These are phyloP conservation scores for Aphelinus atriplicis DNA, from an alignment of 1,140 invertebrate genomes.

Conservation along the genomic window DNA sequence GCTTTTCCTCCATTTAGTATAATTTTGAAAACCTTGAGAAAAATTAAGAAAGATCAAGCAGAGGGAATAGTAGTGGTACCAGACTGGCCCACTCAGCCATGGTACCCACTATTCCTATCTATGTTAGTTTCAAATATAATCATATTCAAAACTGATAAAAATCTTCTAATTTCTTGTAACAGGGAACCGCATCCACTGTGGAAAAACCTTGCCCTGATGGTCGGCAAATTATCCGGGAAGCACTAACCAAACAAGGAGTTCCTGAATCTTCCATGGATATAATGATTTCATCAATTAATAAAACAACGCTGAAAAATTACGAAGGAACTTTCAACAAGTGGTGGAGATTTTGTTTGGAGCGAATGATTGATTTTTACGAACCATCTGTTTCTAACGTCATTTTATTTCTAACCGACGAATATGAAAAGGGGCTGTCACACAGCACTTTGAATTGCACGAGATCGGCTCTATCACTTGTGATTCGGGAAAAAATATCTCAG, in stretches of 20 bases:
- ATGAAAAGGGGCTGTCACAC: conserved; percentile 14
- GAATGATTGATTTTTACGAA: conserved; percentile 18
- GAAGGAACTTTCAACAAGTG: conserved; percentile 45
- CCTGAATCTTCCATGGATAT: conserved; percentile 5
- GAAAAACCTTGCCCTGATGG: conserved; percentile 31
- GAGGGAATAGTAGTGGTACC: conserved; percentile 27
- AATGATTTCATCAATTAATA: conserved; percentile 19
- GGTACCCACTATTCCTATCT: conserved; percentile 24
- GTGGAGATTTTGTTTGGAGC: conserved; percentile 45
- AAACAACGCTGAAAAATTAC: conserved; percentile 43
- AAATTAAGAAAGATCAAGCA: conserved; percentile 21
- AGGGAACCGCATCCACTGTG: conserved; percentile 21
- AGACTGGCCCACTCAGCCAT: conserved; percentile 26
- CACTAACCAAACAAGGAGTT: not conserved
- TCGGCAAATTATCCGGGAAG: conserved; percentile 23
- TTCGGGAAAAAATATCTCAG: conserved; percentile 26
- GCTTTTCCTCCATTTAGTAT: conserved; percentile 28
- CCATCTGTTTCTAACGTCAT: conserved; percentile 14
- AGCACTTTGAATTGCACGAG: conserved; percentile 20
- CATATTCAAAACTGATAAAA: not conserved
- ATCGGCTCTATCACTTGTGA: conserved; percentile 35
- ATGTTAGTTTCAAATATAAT: conserved; percentile 10
- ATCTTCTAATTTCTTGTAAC: conserved; percentile 12
- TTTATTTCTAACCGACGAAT: conserved; percentile 24
- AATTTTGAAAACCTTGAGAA: conserved; percentile 22